Percentiles rank a stretch among this genome's conserved stretches.
Conservation (phyloP, 2,113 vertebrate genomes). For the Thalassarche chlororhynchos region DNA sequence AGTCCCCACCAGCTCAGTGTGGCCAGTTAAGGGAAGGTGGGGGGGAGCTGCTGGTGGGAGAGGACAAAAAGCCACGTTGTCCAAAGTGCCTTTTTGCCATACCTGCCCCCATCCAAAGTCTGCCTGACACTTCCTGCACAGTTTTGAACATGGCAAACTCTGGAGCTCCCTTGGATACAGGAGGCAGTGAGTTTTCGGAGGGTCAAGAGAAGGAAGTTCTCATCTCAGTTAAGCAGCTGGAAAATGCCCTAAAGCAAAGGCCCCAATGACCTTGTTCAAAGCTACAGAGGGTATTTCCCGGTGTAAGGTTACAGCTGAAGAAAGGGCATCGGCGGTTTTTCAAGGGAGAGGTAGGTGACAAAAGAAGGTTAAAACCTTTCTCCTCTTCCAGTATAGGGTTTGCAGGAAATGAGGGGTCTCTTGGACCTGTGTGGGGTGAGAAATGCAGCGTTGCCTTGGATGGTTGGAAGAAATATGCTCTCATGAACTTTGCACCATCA, state of each 20-base stretch:
- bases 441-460: not conserved
- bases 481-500: not conserved
- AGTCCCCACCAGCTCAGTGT: not conserved
- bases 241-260: not conserved
- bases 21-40: not conserved
- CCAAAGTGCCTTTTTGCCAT: not conserved
- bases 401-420: not conserved
- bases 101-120: not conserved
- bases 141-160: not conserved
- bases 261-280: not conserved
- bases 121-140: not conserved
- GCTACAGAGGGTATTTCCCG: not conserved
- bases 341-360: not conserved
- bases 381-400: not conserved
- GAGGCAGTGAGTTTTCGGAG: not conserved
- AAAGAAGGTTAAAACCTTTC: not conserved
- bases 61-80: not conserved
- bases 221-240: not conserved
- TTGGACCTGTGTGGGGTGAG: not conserved
- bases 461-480: not conserved
- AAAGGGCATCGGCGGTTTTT: fast-evolving
- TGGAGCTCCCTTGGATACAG: not conserved
- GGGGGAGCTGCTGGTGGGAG: not conserved
- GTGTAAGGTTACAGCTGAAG: not conserved
- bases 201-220: not conserved